phyloP scores from a whole-genome alignment of 2,113 vertebrate genomes.

The Ramphastos sulfuratus region DNA sequence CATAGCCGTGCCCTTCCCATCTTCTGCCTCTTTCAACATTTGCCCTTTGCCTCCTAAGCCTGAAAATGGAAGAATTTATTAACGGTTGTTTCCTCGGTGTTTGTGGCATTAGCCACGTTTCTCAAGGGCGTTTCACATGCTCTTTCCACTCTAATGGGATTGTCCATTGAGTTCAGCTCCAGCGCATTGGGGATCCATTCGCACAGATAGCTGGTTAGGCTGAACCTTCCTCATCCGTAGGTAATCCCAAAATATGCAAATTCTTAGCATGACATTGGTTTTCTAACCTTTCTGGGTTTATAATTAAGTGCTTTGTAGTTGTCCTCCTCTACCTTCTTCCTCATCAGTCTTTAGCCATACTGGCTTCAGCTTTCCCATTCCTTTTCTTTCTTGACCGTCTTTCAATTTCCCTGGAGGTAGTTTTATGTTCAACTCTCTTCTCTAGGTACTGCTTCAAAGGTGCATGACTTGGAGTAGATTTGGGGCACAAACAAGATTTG shows the following conservation, averaged over 20 bases:
- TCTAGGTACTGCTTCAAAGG: not conserved
- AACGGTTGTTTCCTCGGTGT: conserved; percentile 48
- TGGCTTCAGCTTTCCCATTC: not conserved
- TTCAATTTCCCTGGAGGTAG: not conserved
- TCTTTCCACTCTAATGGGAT: conserved; percentile 66
- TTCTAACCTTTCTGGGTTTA: conserved; percentile 35
- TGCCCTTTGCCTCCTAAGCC: conserved; percentile 53
- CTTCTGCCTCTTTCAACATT: conserved; percentile 2
- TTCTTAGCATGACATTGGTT: conserved; percentile 42
- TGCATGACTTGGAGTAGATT: not conserved
- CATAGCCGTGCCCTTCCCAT: not conserved
- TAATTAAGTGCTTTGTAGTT: conserved; percentile 51
- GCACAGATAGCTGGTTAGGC: conserved; percentile 54
- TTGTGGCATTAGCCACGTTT: conserved; percentile 53
- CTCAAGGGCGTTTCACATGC: conserved; percentile 57
- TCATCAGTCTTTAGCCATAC: not conserved
- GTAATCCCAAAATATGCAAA: conserved; percentile 63
- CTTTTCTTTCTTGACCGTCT: not conserved
- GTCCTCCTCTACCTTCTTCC: not conserved
- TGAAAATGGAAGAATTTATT: conserved; percentile 44
- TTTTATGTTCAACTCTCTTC: not conserved
- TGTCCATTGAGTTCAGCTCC: conserved; percentile 42
- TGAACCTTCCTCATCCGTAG: conserved; percentile 60
- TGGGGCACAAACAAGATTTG: not conserved
- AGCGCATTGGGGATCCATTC: not conserved